A percentile compares a stretch with the other conserved stretches of the same genome.
Evolutionary conservation across 2,888 invertebrate genomes (phyloP).

Genomic region (Invenusta paracnida): DNA sequence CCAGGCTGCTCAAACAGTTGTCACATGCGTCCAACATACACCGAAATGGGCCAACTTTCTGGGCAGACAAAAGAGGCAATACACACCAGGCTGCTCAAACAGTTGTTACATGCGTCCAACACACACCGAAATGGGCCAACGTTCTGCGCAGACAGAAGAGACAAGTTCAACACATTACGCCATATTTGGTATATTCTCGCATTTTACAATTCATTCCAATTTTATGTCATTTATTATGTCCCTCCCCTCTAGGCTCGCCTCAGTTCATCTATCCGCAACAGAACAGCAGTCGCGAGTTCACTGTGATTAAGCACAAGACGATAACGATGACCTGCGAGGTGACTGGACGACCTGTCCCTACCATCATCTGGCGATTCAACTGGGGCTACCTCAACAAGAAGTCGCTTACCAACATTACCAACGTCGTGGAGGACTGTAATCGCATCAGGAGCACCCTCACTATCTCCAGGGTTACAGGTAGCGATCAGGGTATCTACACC

Average conservation of each 20-base stretch:
- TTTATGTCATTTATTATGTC: not conserved
- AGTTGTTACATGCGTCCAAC: too few relatives aligned
- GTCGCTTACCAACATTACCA: constrained; percentile 8
- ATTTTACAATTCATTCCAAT: not conserved
- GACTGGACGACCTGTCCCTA: constrained; percentile 30
- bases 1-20: too few relatives aligned
- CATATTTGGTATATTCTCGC: not conserved
- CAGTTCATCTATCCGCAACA: not conserved
- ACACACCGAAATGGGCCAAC: too few relatives aligned
- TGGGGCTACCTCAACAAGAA: constrained; percentile 24
- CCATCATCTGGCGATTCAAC: constrained; percentile 32
- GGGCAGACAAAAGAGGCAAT: too few relatives aligned
- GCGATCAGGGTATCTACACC: constrained; percentile 24
- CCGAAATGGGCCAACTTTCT: too few relatives aligned
- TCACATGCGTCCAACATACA: too few relatives aligned
- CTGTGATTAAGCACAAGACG: not conserved
- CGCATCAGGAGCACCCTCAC: constrained; percentile 27
- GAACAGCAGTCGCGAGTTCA: not conserved
- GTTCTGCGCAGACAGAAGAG: too few relatives aligned
- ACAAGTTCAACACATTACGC: too few relatives aligned
- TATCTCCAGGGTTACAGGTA: not conserved
- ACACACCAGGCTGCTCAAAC: too few relatives aligned
- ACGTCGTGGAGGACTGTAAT: not conserved
- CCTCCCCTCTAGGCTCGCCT: not conserved
- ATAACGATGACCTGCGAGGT: constrained; percentile 28